These are phyloP conservation scores for Nerophis ophidion DNA, from an alignment of 2,113 vertebrate genomes.

Conservation along the genomic window DNA sequence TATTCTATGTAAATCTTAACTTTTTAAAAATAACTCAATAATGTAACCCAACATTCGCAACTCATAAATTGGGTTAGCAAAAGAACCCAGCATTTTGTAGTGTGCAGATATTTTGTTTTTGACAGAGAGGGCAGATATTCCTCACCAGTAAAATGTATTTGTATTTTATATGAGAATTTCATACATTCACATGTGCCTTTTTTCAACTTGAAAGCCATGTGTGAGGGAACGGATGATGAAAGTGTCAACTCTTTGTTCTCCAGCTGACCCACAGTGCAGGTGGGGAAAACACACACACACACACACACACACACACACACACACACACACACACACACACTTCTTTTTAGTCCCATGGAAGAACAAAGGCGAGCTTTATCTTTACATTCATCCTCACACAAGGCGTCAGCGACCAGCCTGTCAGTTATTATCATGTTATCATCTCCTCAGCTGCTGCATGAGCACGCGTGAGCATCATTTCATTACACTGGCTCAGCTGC, in stretches of 20 bases:
- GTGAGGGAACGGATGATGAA: conserved; percentile 21
- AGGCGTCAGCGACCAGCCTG: background rate
- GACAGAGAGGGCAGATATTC: background rate
- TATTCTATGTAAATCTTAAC: too few species aligned
- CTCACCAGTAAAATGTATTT: background rate
- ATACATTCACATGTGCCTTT: background rate
- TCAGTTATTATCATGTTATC: background rate
- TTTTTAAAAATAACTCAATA: too few species aligned
- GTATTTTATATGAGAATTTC: background rate
- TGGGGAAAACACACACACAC: background rate
- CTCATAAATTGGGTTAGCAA: too few species aligned
- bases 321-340: conserved; percentile 1
- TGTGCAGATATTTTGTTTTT: background rate
- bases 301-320: conserved; percentile 1
- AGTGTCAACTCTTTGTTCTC: conserved; percentile 22
- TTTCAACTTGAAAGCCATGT: conserved; percentile 1
- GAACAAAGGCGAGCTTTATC: conserved; percentile 38
- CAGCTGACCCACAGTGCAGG: conserved; percentile 9
- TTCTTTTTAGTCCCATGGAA: conserved; percentile 17
- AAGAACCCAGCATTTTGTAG: too few species aligned
- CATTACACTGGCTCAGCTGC: conserved; percentile 12
- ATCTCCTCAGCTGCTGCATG: conserved; percentile 20
- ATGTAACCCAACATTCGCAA: too few species aligned
- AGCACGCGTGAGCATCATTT: conserved; percentile 20
- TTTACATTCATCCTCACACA: conserved; percentile 22